These are phyloP conservation scores for Eudasyphora cyanicolor DNA, from an alignment of 2,888 invertebrate species.

Conservation along the genomic window DNA sequence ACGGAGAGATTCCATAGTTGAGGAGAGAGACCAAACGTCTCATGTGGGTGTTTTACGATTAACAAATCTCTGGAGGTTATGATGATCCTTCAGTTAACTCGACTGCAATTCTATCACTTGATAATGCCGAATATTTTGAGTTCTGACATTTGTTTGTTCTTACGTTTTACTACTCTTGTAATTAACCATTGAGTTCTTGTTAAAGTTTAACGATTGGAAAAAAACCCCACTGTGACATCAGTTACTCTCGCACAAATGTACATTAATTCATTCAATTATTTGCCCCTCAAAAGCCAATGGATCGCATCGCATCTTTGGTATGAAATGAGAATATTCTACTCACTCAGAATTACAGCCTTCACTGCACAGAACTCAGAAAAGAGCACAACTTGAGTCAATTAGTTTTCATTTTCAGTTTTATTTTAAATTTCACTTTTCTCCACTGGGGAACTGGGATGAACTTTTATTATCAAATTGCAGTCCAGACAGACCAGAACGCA, in stretches of 20 bases:
- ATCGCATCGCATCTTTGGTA: constrained; percentile 54
- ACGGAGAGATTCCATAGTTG: too few species aligned
- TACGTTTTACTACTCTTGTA: too few species aligned
- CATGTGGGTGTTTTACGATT: too few species aligned
- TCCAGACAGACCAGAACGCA: constrained; percentile 56
- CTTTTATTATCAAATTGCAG: constrained; percentile 59
- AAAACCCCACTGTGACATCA: not conserved
- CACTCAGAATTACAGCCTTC: constrained; percentile 27
- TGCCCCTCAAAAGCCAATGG: not conserved
- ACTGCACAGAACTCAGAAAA: not conserved
- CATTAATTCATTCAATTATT: not conserved
- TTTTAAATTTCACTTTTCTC: constrained; percentile 49
- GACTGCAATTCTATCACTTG: too few species aligned
- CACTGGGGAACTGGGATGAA: constrained; percentile 57
- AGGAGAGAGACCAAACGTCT: too few species aligned
- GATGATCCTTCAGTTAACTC: too few species aligned
- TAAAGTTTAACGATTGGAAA: not conserved
- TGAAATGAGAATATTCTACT: constrained; percentile 40
- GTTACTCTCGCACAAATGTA: not conserved
- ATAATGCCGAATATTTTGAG: too few species aligned
- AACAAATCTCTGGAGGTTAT: too few species aligned
- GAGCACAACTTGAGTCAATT: constrained; percentile 50
- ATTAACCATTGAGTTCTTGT: too few species aligned
- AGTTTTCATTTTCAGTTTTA: constrained; percentile 33
- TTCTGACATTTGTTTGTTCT: too few species aligned